A percentile compares a stretch with the other conserved stretches of the same genome.
These are phyloP conservation scores for Haemorhous mexicanus DNA, from an alignment of 2,113 vertebrate genomes.

Conservation along the genomic window DNA sequence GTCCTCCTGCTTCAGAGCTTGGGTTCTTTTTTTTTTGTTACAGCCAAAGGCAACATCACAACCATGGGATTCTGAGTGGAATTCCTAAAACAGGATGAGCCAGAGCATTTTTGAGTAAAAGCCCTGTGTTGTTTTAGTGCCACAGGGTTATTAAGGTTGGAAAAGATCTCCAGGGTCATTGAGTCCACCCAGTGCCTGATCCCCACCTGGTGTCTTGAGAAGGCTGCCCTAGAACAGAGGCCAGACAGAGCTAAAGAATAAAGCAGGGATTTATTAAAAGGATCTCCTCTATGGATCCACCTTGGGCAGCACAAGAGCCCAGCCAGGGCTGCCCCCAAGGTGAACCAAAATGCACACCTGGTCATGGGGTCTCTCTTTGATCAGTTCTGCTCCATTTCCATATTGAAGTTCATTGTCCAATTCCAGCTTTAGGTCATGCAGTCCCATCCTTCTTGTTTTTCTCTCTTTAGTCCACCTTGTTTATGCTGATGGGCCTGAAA, in stretches of 20 bases:
- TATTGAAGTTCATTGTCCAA: fast-evolving
- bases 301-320: no score
- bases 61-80: neutral
- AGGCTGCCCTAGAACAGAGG: no score
- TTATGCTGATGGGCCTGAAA: no score
- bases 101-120: neutral
- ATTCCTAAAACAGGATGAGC: neutral
- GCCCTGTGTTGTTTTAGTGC: neutral
- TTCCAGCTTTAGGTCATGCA: fast-evolving
- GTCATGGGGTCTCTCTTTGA: fast-evolving
- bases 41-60: neutral
- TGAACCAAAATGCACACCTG: no score
- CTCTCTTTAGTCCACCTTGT: no score
- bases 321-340: no score
- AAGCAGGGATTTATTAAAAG: no score
- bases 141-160: neutral
- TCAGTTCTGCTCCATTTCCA: no score
- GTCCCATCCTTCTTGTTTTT: no score
- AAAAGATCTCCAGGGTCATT: fast-evolving
- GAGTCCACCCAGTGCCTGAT: fast-evolving
- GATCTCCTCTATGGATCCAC: no score
- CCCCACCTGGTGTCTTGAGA: neutral
- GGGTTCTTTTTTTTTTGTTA: neutral
- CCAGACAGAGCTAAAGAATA: no score
- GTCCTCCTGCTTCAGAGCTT: neutral